Base-by-base conservation (phyloP, 2,797 vertebrate genomes). In the Rallus crepitans region DNA sequence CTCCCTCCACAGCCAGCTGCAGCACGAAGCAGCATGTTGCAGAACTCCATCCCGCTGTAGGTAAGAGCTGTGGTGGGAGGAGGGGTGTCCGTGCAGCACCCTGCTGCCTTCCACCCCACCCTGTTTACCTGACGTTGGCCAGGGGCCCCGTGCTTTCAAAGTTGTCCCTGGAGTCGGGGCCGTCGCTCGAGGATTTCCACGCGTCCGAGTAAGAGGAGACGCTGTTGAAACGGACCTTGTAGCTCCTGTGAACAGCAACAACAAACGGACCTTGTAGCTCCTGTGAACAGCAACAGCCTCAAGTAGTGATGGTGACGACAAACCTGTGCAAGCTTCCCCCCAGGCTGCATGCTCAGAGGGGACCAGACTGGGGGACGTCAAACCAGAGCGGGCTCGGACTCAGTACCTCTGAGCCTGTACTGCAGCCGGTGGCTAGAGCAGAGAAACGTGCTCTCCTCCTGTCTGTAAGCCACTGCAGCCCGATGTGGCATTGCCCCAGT, bases 161-260 rank as follows among this genome's bases (percentile, higher is more conserved):
- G 98, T 99, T 99, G 95, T 99, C 98, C 97, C 97, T 99, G 91
- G 98, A 94, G 87, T 99, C 99, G 0, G 99, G 98, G 59, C 99
- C 99, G 0, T 99, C 99, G 0, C 99, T 99, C 4, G 99, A 99
- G 72, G 99, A 99, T 93, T 99, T 99, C 68, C 97, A 98, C 6
- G 98, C 99, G 50, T 99, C 99, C 1, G 99, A 99, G 96, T 98
- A 99, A 3, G 99, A 99, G 56, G 99, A 99, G 93, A 99, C 99
- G 0, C 99, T 99, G 96, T 99, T 99, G 98, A 99, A 99, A 15
- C 99, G 99, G 12, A 99, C 99, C 96, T 99, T 99, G 98, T 99
- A 99, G 97, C 99, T 99, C 98, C 99, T 99, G 97, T 9, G 85
- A 35, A 85, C 52, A 85, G 15, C 7, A 60, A 76, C 25, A 39